A percentile compares a stretch with the other conserved stretches of the same genome.
These are phyloP conservation scores for Cisticola juncidis DNA, from an alignment of 2,113 vertebrate genomes.

Conservation along the genomic window DNA sequence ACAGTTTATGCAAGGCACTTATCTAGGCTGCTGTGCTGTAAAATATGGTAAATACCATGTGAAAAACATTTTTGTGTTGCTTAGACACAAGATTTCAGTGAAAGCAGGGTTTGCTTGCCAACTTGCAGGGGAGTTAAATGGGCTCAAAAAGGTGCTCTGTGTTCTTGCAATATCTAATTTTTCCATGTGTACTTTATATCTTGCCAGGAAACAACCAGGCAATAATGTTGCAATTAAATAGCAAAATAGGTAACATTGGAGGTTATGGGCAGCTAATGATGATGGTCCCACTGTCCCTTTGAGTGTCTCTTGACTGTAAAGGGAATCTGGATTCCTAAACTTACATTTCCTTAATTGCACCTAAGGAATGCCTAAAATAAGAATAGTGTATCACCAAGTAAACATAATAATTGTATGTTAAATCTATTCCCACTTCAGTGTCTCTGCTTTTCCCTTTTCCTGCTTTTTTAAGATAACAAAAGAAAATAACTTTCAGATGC, in stretches of 20 bases:
- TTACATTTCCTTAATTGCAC: not conserved
- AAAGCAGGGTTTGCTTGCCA: not conserved
- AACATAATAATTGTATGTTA: not conserved
- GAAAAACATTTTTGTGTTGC: not conserved
- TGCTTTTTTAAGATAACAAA: not conserved
- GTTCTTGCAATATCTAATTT: constrained; percentile 17
- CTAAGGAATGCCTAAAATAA: not conserved
- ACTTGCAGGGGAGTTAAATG: not conserved
- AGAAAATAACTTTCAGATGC: not conserved
- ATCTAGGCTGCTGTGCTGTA: not conserved
- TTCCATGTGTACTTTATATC: constrained; percentile 24
- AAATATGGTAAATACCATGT: not conserved
- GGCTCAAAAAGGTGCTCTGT: constrained; percentile 14
- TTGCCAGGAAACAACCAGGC: constrained; percentile 19
- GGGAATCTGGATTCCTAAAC: not conserved
- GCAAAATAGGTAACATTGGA: not conserved
- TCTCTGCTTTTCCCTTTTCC: not conserved
- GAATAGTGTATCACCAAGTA: not conserved
- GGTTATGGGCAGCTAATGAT: not conserved
- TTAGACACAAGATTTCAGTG: not conserved
- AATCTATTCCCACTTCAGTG: not conserved
- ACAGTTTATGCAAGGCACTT: not conserved
- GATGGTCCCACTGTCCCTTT: not conserved
- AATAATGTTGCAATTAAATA: constrained; percentile 8
- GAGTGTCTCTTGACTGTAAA: not conserved